Evolutionary conservation across 2,888 invertebrate species (phyloP), one percentile per base, ranked within the genome.

Genomic region (Serrognathus titanus): DNA sequence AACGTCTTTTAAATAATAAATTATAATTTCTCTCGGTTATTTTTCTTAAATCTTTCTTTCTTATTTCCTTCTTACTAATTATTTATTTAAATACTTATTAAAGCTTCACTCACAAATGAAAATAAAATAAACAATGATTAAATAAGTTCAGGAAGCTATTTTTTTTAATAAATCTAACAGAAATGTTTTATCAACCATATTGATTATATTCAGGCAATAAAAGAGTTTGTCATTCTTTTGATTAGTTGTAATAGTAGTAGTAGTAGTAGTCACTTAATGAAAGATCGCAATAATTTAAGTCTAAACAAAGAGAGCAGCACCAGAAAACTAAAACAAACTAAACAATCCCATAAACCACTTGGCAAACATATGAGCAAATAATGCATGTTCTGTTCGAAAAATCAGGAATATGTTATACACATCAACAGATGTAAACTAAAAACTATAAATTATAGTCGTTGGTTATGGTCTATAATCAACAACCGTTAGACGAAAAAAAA

Each of bases 101-200:
- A 2, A 16, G n/a, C n/a, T n/a, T n/a, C n/a, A n/a, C n/a, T n/a
- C n/a, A n/a, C n/a, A n/a, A n/a, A n/a, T n/a, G n/a, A n/a, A n/a
- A n/a, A n/a, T n/a, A n/a, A n/a, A n/a, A n/a, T n/a, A n/a, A n/a
- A n/a, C n/a, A n/a, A n/a, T n/a, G n/a, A 43, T 2, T 47, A 38
- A 36, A 46, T 13, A 36, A 36, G n/a, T 10, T 13, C 9, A 39
- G 47, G 38, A 46, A 40, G n/a, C 3, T 3, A 39, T 47, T 38
- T 39, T 38, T 37, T 38, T 38, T 39, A 52, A 46, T 9, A 50
- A 51, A 2, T 36, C 46, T 47, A 39, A 53, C 12, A 6, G n/a
- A 37, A 39, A 16, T 40, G 7, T 31, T 31, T 31, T 31, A 31
- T 31, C 24, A 31, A 31, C 24, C 24, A 7, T 31, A 3, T 31